A percentile compares a stretch with the other conserved stretches of the same genome.
Conservation (phyloP, 2,113 vertebrate species). For the Poecile atricapillus region DNA sequence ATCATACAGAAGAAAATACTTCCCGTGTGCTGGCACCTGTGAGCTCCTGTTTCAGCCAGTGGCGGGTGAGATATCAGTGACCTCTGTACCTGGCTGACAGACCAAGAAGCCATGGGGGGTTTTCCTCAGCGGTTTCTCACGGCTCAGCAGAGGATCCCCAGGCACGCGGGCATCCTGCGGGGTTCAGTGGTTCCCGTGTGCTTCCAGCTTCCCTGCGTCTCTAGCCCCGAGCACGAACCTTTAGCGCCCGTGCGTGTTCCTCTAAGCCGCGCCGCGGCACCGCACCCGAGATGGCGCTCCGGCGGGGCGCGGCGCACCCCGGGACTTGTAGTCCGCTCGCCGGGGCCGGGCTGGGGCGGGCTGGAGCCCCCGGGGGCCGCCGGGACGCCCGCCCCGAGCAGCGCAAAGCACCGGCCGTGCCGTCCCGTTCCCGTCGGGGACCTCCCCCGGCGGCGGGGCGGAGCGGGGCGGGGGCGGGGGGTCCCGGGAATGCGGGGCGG, state of each 20-base stretch:
- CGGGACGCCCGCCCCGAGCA: no score
- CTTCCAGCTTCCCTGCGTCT: no score
- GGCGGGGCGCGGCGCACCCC: not conserved
- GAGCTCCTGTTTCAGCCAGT: not conserved
- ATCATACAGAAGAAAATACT: not conserved
- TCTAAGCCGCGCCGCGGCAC: fast-evolving
- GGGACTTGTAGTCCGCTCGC: not conserved
- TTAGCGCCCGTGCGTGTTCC: fast-evolving
- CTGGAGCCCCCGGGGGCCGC: no score
- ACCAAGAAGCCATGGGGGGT: not conserved
- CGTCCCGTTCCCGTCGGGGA: not conserved
- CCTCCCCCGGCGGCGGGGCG: not conserved
- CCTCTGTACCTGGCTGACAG: not conserved
- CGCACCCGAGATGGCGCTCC: not conserved
- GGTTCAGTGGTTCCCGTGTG: not conserved
- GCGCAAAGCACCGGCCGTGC: not conserved
- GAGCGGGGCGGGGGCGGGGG: not conserved
- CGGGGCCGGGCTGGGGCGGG: not conserved
- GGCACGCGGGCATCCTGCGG: no score
- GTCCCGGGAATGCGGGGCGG: not conserved
- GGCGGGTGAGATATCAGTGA: not conserved
- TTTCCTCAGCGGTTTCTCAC: not conserved
- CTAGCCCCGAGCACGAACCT: not conserved
- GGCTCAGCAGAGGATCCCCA: not conserved
- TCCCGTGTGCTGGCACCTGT: not conserved